Evolutionary conservation across 2,797 vertebrate genomes (phyloP).

Genomic region (Acridotheres tristis): DNA sequence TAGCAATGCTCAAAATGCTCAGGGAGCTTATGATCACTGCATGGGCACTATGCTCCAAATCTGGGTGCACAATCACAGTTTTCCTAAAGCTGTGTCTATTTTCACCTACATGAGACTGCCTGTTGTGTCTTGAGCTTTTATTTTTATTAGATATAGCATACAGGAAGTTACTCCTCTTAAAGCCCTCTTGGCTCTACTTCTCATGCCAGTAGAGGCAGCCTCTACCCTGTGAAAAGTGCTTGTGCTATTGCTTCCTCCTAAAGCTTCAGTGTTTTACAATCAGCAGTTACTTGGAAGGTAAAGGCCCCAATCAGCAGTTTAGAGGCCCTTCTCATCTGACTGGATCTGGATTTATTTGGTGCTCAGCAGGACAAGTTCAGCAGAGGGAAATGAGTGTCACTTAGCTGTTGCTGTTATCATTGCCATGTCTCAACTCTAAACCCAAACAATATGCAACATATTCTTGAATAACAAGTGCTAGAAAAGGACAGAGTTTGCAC

Average conservation of each 20-base stretch:
- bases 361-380: not conserved
- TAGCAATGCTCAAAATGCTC: not conserved
- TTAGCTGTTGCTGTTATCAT: not conserved
- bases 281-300: not conserved
- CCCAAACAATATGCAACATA: not conserved
- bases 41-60: not conserved
- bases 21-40: not conserved
- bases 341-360: not conserved
- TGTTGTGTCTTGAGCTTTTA: not conserved
- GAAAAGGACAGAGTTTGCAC: not conserved
- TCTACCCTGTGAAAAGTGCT: not conserved
- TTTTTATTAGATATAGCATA: not conserved
- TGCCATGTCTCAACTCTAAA: not conserved
- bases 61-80: not conserved
- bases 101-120: not conserved
- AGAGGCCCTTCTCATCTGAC: not conserved
- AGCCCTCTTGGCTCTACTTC: not conserved
- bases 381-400: not conserved
- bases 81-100: not conserved
- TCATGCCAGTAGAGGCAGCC: not conserved
- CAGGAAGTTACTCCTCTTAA: not conserved
- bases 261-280: not conserved
- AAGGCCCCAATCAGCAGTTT: not conserved
- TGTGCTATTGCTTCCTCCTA: not conserved
- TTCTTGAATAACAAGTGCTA: not conserved